Conservation (phyloP, 2,113 vertebrate genomes). For the Onychostruthus taczanowskii region DNA sequence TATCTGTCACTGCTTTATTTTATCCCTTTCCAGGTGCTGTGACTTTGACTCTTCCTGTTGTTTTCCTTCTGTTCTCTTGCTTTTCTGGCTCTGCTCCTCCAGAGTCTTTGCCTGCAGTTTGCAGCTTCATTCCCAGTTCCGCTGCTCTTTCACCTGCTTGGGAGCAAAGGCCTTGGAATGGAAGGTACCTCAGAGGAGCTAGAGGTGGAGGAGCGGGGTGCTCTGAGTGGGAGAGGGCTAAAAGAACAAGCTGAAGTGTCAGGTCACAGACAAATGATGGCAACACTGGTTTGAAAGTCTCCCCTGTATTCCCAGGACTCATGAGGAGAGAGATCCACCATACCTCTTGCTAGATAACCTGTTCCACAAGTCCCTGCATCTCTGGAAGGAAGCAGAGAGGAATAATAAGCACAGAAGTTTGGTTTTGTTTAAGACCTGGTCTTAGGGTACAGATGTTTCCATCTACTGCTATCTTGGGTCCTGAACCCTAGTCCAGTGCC, state of each 20-base stretch:
- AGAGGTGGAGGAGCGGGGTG: not conserved
- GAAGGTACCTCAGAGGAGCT: not conserved
- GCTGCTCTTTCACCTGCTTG: not conserved
- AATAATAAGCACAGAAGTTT: not conserved
- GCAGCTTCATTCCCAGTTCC: accelerated
- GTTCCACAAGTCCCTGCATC: not conserved
- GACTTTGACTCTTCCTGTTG: not conserved
- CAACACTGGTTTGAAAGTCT: not conserved
- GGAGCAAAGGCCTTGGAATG: not conserved
- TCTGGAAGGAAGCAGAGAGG: not conserved
- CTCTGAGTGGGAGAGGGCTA: not conserved
- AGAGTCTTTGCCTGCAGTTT: not conserved
- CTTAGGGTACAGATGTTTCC: not conserved
- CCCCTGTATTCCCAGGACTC: not conserved
- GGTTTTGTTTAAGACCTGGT: not conserved
- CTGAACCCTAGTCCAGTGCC: not conserved
- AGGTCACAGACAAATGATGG: not conserved
- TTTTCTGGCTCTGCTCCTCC: not conserved
- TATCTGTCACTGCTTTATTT: not conserved
- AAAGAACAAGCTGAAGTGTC: not conserved
- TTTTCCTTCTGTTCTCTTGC: not conserved
- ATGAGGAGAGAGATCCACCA: not conserved
- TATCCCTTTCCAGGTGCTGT: not conserved
- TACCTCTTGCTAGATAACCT: not conserved
- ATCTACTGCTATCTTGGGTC: not conserved